Evolutionary conservation across 37 sponge, comb jelly and placozoan species (phyloP), one percentile per base, ranked within the genome.

Genomic region (Eunapius fragilis): DNA sequence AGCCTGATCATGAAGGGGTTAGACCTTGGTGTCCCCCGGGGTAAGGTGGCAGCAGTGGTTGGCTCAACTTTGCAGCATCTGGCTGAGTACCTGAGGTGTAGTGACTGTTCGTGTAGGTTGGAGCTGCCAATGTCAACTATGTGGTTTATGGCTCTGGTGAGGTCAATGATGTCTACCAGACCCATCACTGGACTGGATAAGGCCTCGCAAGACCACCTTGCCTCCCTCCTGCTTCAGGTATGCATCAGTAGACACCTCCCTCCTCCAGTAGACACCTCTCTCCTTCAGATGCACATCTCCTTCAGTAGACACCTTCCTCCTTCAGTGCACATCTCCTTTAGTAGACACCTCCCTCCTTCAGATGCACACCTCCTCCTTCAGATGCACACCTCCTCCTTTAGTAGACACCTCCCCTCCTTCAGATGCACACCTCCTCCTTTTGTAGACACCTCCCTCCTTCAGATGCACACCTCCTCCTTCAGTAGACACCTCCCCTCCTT

Each of bases 181-280:
- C 30, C 45, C 36, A 31, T 68, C 25, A 74, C 10, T 68, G 49
- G 74, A 27, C 68, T 75, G 35, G 68, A 22, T 13, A 68, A 85
- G 23, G 4, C 74, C 25, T 67, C 79, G 0, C 35, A 88, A 32
- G 50, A 85, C 25, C 92, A 88, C 48, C 14, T 88, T 13, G 31
- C 92, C 25, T 83, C 83, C 5, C 67, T 88, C 4, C n/a, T 88
- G 37, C 72, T 92, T 2, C 80, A 86, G 82, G 92, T 88, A 70
- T 31, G 75, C 41, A 41, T 6, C 41, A 41, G 41, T 41, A 41
- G 6, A 3, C 2, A 1, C 0, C 31, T 17, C 31, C 12, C 74
- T 72, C 27, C 25, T 33, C 30, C 74, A 33, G 71, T 7, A 70
- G 1, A 58, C 58, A 58, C 58, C 58, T 58, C 58, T 11, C 58